Conservation (phyloP, 2,113 vertebrate genomes). For the Alligator mississippiensis region DNA sequence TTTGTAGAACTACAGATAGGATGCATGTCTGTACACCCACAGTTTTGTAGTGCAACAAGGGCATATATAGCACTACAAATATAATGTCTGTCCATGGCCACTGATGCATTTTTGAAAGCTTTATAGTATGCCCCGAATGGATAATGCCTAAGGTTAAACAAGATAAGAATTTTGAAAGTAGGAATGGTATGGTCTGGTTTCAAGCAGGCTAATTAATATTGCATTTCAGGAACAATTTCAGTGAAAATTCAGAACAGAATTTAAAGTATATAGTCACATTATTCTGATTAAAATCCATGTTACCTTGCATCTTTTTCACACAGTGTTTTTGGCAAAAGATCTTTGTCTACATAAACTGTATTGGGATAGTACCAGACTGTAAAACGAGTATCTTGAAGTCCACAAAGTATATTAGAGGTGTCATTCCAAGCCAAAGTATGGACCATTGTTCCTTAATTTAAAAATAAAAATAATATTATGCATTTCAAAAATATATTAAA, state of each 20-base stretch:
- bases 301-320: conserved; percentile 91
- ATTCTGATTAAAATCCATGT: not conserved
- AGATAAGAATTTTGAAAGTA: rapidly evolving
- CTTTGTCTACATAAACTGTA: conserved; percentile 90
- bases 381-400: conserved; percentile 89
- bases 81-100: not conserved
- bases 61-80: no score
- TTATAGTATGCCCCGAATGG: not conserved
- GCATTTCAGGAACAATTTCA: not conserved
- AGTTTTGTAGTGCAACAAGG: no score
- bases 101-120: not conserved
- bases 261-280: not conserved
- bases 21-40: no score
- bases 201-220: not conserved
- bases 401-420: conserved; percentile 90
- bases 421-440: conserved; percentile 95
- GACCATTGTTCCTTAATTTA: conserved; percentile 89
- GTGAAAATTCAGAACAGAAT: not conserved
- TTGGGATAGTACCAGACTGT: conserved; percentile 94
- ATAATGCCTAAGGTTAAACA: not conserved
- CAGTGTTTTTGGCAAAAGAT: conserved; percentile 90
- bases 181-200: not conserved
- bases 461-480: not conserved
- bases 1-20: no score
- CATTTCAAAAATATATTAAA: not conserved